Evolutionary conservation across 1,140 invertebrate species (phyloP).

Genomic region (Thaumetopoea pityocampa): DNA sequence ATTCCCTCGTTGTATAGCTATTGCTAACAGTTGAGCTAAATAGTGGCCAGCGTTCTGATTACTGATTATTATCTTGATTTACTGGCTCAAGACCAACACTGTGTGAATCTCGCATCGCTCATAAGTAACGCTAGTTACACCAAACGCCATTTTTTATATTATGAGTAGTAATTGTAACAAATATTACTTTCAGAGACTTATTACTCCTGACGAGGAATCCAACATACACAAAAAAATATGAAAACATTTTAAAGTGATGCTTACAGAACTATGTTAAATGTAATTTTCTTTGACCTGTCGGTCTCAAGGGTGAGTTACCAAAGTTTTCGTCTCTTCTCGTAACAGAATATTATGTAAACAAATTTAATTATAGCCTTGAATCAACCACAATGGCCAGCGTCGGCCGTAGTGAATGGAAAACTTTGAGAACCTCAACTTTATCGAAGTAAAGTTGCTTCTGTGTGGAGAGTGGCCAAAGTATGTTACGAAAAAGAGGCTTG

Average conservation of each 20-base stretch:
- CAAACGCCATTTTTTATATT: too few species aligned
- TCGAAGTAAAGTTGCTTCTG: conserved; percentile 43
- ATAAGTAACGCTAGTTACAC: too few species aligned
- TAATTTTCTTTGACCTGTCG: conserved; percentile 15
- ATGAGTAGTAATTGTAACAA: too few species aligned
- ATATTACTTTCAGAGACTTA: neutral
- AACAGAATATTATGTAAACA: conserved; percentile 60
- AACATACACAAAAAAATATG: conserved; percentile 2
- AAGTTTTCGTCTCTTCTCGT: conserved; percentile 41
- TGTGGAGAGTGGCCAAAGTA: conserved; percentile 38
- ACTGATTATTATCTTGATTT: too few species aligned
- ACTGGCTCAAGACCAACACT: too few species aligned
- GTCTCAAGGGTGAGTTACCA: conserved; percentile 23
- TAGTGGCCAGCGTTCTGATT: too few species aligned
- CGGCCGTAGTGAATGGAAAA: conserved; percentile 53
- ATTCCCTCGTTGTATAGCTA: too few species aligned
- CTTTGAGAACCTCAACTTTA: conserved; percentile 59
- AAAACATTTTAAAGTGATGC: conserved; percentile 6
- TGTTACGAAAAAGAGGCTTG: conserved; percentile 39
- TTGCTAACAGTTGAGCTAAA: too few species aligned
- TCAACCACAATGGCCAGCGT: conserved; percentile 61
- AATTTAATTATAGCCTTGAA: conserved; percentile 69
- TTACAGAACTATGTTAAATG: conserved; percentile 16
- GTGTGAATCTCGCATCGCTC: too few species aligned
- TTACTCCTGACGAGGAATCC: conserved; percentile 1